Evolutionary conservation across 2,797 vertebrate species (phyloP).

Genomic region (Syngnathus acus): DNA sequence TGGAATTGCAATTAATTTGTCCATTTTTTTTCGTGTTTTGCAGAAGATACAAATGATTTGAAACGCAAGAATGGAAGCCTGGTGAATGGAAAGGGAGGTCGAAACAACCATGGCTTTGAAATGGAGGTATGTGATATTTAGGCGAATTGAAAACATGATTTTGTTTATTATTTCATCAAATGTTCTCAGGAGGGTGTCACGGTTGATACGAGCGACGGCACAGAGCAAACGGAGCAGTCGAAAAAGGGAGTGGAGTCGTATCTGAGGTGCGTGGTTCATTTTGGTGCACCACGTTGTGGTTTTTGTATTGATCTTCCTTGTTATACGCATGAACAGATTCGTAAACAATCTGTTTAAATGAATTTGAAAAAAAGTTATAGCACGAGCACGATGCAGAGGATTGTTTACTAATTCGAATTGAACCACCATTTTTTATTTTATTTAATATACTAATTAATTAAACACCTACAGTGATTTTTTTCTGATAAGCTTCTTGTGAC

Average conservation of each 20-base stretch:
- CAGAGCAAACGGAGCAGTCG: slow-evolving; percentile 17
- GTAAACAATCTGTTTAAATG: too few relatives aligned
- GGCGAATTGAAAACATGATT: background rate
- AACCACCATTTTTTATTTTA: too few relatives aligned
- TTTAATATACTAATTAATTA: too few relatives aligned
- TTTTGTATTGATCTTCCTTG: background rate
- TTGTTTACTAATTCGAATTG: too few relatives aligned
- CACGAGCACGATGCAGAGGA: too few relatives aligned
- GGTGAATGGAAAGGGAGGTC: background rate
- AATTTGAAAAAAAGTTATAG: too few relatives aligned
- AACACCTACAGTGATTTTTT: too few relatives aligned
- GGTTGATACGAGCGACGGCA: slow-evolving; percentile 11
- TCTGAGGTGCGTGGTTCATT: slow-evolving; percentile 53
- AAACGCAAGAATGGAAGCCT: slow-evolving; percentile 20
- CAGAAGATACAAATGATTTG: slow-evolving; percentile 43
- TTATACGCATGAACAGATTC: too few relatives aligned
- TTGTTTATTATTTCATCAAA: background rate
- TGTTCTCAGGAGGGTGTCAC: slow-evolving; percentile 48
- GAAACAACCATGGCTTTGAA: slow-evolving; percentile 4
- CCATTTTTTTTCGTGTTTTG: slow-evolving; percentile 14
- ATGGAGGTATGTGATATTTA: background rate
- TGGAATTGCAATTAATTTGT: too few relatives aligned
- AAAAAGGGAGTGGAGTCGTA: slow-evolving; percentile 47
- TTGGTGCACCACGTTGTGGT: background rate
- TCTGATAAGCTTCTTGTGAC: too few relatives aligned